Evolutionary conservation across 2,797 vertebrate genomes (phyloP).

Genomic region (Hipposideros larvatus): DNA sequence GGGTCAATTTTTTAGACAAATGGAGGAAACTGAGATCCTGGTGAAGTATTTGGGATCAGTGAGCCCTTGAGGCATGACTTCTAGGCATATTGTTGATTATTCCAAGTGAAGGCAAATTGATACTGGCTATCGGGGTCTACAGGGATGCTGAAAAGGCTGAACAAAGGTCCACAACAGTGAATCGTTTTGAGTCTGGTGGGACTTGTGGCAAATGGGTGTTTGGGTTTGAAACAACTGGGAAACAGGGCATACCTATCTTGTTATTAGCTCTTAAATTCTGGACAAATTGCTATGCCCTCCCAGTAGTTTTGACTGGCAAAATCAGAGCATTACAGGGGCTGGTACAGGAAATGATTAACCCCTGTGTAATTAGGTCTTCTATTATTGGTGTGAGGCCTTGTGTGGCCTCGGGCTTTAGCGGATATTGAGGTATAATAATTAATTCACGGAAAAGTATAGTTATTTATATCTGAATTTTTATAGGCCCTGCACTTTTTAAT

Average conservation of each 20-base stretch:
- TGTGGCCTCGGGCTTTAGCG: neutral
- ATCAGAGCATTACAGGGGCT: neutral
- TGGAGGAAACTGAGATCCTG: neutral
- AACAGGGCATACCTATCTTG: neutral
- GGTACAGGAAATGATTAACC: neutral
- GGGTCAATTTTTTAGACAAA: neutral
- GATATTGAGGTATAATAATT: neutral
- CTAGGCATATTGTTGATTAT: neutral
- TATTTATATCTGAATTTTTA: neutral
- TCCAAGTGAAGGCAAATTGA: neutral
- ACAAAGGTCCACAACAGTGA: neutral
- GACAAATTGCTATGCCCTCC: neutral
- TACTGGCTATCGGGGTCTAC: too few species aligned
- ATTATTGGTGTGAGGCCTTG: neutral
- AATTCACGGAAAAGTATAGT: neutral
- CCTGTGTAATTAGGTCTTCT: neutral
- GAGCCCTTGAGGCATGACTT: neutral
- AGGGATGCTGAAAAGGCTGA: neutral
- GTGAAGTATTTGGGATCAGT: neutral
- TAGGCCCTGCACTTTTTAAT: neutral
- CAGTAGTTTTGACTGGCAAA: neutral
- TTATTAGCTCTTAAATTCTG: neutral
- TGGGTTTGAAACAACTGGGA: neutral
- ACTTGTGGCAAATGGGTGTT: neutral
- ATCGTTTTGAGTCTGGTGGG: neutral